These are phyloP conservation scores for Drosophila prosaltans DNA, from an alignment of 1,140 invertebrate genomes.

Conservation along the genomic window DNA sequence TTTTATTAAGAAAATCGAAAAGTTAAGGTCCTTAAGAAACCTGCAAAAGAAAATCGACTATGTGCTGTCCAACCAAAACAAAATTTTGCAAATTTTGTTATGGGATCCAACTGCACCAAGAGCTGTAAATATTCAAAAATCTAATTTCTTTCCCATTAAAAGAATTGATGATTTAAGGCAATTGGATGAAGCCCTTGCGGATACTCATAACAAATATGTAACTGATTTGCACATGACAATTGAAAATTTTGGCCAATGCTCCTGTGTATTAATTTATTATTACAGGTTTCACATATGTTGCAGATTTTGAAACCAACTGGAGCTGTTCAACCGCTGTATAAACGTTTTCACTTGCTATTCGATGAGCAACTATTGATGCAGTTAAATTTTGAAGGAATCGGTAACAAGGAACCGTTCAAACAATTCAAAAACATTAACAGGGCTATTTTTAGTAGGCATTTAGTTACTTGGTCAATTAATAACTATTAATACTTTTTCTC, in stretches of 20 bases:
- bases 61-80: slow-evolving; percentile 29
- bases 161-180: slow-evolving; percentile 26
- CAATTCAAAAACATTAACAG: slow-evolving; percentile 40
- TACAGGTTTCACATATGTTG: slow-evolving; percentile 14
- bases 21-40: neutral
- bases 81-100: slow-evolving; percentile 21
- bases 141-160: slow-evolving; percentile 25
- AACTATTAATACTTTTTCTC: neutral
- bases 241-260: too few relatives aligned
- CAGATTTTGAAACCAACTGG: slow-evolving; percentile 29
- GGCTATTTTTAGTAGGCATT: slow-evolving; percentile 33
- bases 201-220: slow-evolving; percentile 33
- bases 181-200: slow-evolving; percentile 26
- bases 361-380: slow-evolving; percentile 14
- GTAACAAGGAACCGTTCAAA: slow-evolving; percentile 31
- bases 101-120: neutral
- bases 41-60: slow-evolving; percentile 23
- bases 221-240: neutral
- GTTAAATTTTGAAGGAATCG: slow-evolving; percentile 33
- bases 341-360: slow-evolving; percentile 28
- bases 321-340: slow-evolving; percentile 22
- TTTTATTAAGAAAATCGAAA: neutral
- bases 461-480: neutral
- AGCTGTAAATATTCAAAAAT: neutral
- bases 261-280: neutral